Base-by-base conservation (phyloP, 2,797 vertebrate genomes). In the Bradypodion pumilum region DNA sequence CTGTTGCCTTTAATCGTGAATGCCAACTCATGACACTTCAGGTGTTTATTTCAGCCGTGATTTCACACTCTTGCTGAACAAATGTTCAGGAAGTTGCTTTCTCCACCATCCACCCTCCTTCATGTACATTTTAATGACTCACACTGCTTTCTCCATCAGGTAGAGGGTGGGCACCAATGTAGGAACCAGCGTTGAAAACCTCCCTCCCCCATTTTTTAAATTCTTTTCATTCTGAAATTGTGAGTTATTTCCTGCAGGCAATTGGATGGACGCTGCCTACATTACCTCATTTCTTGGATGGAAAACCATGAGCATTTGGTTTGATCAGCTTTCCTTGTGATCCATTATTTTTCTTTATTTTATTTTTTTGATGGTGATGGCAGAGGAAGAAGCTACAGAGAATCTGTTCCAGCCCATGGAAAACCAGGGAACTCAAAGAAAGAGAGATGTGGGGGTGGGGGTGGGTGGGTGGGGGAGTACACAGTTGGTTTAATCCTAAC, bases 311-410 rank as follows among this genome's bases (percentile, higher is more conserved):
- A 95, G 92, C 93, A 95, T 95, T 96, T 96, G 94, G 94, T 95
- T 95, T 96, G 94, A 95, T 95, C 93, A 95, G 92, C 94, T 92
- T 95, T 94, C 95, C 93, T 95, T 89, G 95, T 95, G 95, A 95
- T 94, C 93, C 1, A 90, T 92, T 90, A 91, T 94, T 94, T 93
- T 90, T 91, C 94, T 92, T 93, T 92, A 91, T 87, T 52, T 52
- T 52, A 52, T 19, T 87, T 52, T 52, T 52, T 52, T 19, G 4
- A 84, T 75, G 83, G 75, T 46, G 78, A 78, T 85, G 73, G 65
- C 13, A 63, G 77, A 88, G 86, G 85, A 92, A 82, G 89, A 78
- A 8, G 87, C 91, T 79, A 81, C 52, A 85, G 86, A 90, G 92
- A 94, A 89, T 79, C 87, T 82, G 87, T 91, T 82, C 59, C 90